phyloP scores from a whole-genome alignment of 2,888 invertebrate genomes.

The Pristionchus entomophagus region DNA sequence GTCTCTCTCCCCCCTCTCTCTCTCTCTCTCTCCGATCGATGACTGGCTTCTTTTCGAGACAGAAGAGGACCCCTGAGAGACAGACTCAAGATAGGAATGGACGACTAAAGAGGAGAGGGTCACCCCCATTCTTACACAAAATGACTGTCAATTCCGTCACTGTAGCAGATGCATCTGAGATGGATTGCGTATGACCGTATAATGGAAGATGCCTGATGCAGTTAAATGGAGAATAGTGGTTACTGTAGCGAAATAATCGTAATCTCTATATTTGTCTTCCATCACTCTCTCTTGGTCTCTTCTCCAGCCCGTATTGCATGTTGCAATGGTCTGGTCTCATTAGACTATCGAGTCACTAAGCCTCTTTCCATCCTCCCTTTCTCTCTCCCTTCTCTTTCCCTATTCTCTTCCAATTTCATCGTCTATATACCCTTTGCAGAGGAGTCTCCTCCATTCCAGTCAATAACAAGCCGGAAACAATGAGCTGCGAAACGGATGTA shows the following conservation, averaged over 20 bases:
- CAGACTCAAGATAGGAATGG: not conserved
- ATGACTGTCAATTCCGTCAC: not conserved
- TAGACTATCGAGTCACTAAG: slow-evolving; percentile 28
- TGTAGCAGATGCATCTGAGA: not conserved
- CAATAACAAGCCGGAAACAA: not conserved
- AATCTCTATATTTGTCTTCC: not conserved
- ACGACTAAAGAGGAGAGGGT: not conserved
- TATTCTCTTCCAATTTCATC: slow-evolving; percentile 30
- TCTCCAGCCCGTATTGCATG: not conserved
- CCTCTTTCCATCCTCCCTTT: not conserved
- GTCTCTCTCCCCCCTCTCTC: not conserved
- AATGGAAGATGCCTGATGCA: not conserved
- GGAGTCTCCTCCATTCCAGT: not conserved
- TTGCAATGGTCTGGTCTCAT: slow-evolving; percentile 19
- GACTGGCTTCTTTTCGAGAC: not conserved
- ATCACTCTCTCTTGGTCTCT: not conserved
- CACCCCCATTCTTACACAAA: slow-evolving; percentile 2
- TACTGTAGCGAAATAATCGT: not conserved
- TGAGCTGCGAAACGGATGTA: not conserved
- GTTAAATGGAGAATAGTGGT: not conserved
- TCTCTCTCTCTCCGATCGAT: slow-evolving; percentile 36
- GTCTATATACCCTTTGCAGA: not conserved
- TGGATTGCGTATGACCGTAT: not conserved
- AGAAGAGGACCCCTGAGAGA: slow-evolving; percentile 3
- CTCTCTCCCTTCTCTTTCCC: slow-evolving; percentile 13